phyloP scores from a whole-genome alignment of 2,113 vertebrate species.

The Pan paniscus region DNA sequence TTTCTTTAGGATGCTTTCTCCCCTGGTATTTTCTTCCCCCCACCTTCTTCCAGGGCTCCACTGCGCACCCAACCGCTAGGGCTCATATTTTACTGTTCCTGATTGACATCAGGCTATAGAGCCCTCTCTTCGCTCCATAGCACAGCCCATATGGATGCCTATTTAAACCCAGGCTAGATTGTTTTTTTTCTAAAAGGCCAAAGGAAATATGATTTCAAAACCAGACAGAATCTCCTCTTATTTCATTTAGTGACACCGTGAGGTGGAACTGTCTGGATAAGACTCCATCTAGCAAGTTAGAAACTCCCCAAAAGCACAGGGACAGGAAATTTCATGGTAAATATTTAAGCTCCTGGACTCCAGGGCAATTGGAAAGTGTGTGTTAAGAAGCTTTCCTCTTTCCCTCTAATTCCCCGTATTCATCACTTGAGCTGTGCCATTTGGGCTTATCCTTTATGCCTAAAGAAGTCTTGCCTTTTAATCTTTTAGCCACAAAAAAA shows the following conservation, averaged over 20 bases:
- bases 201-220: slow-evolving; percentile 59
- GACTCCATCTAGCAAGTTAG: slow-evolving; percentile 65
- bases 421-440: slow-evolving; percentile 80
- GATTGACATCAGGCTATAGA: background rate
- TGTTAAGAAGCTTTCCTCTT: slow-evolving; percentile 83
- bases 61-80: background rate
- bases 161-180: background rate
- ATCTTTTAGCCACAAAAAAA: slow-evolving; percentile 54
- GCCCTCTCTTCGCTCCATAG: background rate
- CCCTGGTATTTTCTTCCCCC: background rate
- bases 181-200: slow-evolving; percentile 47
- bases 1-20: background rate
- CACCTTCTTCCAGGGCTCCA: background rate
- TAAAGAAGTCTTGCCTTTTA: slow-evolving; percentile 75
- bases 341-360: slow-evolving; percentile 56
- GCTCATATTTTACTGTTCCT: background rate
- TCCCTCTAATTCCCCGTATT: slow-evolving; percentile 80
- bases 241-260: slow-evolving; percentile 21
- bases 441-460: slow-evolving; percentile 78
- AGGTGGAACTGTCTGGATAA: slow-evolving; percentile 69
- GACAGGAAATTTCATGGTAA: slow-evolving; percentile 76
- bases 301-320: slow-evolving; percentile 63
- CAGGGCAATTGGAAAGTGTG: slow-evolving; percentile 71
- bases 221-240: slow-evolving; percentile 39
- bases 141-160: background rate